Evolutionary conservation across 2,888 invertebrate genomes (phyloP).

Genomic region (Drosophila stalkeri): DNA sequence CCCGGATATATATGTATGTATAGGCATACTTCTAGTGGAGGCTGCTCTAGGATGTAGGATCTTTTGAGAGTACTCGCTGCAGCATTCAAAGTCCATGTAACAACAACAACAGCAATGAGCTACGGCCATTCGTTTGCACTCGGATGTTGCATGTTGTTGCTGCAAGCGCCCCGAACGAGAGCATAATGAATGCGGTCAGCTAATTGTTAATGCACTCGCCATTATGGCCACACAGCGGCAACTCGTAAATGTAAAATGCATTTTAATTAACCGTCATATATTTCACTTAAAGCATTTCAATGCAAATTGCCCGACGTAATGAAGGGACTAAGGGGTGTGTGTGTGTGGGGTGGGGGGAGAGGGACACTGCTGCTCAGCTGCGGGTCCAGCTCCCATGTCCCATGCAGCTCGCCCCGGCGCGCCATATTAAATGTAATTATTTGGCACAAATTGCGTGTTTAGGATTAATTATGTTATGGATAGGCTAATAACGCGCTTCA

Average conservation of each 20-base stretch:
- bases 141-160: conserved; percentile 39
- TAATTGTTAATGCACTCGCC: conserved; percentile 81
- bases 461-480: conserved; percentile 82
- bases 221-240: conserved; percentile 61
- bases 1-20: conserved; percentile 20
- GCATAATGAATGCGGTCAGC: conserved; percentile 76
- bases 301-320: conserved; percentile 63
- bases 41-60: conserved; percentile 61
- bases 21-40: conserved; percentile 12
- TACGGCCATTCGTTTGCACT: conserved; percentile 15
- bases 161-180: conserved; percentile 40
- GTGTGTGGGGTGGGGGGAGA: neutral
- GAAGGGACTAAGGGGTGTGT: neutral
- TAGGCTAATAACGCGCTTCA: conserved; percentile 77
- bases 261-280: conserved; percentile 79
- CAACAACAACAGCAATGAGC: conserved; percentile 13
- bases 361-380: conserved; percentile 7
- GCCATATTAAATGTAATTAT: conserved; percentile 78
- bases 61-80: neutral
- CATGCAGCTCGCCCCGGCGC: conserved; percentile 14
- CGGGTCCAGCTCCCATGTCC: conserved; percentile 26
- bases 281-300: conserved; percentile 78
- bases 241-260: conserved; percentile 77
- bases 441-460: conserved; percentile 83
- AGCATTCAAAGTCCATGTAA: conserved; percentile 14